phyloP scores from a whole-genome alignment of 2,888 invertebrate species.

The Mythimna lalbum region DNA sequence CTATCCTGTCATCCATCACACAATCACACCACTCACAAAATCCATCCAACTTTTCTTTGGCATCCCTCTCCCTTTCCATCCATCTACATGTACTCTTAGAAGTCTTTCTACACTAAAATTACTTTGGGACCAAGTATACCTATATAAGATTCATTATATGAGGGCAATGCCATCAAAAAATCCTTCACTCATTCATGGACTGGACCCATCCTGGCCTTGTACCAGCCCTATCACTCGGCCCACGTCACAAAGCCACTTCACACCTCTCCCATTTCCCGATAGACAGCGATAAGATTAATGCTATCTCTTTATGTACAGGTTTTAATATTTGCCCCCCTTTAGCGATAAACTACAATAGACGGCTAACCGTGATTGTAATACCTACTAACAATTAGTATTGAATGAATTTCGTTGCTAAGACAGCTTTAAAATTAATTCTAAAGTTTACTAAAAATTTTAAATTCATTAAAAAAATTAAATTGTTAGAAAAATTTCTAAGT shows the following conservation, averaged over 20 bases:
- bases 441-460: background rate
- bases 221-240: conserved; percentile 12
- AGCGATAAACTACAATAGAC: conserved; percentile 36
- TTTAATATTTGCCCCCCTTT: conserved; percentile 50
- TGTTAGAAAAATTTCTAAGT: background rate
- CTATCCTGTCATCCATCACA: too few relatives aligned
- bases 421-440: background rate
- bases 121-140: too few relatives aligned
- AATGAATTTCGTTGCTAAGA: background rate
- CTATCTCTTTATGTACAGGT: conserved; percentile 49
- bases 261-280: conserved; percentile 55
- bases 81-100: too few relatives aligned
- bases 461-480: background rate
- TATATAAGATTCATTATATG: background rate
- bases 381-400: conserved; percentile 2
- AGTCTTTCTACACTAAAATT: too few relatives aligned
- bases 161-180: conserved; percentile 11
- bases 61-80: too few relatives aligned
- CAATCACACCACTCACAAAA: too few relatives aligned
- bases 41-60: too few relatives aligned
- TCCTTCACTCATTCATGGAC: background rate
- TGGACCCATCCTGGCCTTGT: conserved; percentile 34
- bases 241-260: conserved; percentile 57
- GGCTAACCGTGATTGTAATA: conserved; percentile 48
- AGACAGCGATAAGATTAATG: conserved; percentile 57